phyloP scores from a whole-genome alignment of 2,888 invertebrate species.

The Rutpela maculata region DNA sequence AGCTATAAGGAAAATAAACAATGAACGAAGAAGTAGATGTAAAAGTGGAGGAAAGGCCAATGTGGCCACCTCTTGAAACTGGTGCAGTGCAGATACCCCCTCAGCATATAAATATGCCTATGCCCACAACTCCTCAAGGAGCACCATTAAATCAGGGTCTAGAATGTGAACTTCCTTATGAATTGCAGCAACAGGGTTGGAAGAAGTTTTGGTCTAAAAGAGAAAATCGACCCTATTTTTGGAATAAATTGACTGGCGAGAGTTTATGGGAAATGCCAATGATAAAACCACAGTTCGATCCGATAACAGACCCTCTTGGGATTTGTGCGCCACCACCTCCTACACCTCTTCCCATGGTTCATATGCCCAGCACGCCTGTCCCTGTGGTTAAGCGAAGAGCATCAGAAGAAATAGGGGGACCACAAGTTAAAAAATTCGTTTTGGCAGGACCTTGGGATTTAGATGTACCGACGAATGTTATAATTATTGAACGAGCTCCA shows the following conservation, averaged over 20 bases:
- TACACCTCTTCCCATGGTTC: conserved; percentile 49
- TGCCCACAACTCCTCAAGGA: conserved; percentile 79
- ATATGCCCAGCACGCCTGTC: conserved; percentile 71
- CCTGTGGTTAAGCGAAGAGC: conserved; percentile 84
- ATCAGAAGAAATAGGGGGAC: conserved; percentile 85
- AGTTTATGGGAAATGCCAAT: conserved; percentile 98
- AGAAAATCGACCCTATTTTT: conserved; percentile 96
- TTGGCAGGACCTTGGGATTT: conserved; percentile 94
- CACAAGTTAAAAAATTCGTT: conserved; percentile 83
- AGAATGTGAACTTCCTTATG: conserved; percentile 77
- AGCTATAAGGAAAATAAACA: conserved; percentile 60
- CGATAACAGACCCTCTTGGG: conserved; percentile 79
- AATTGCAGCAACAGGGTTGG: conserved; percentile 93
- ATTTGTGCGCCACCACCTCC: conserved; percentile 57
- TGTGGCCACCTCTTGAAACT: conserved; percentile 70
- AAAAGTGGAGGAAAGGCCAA: conserved; percentile 67
- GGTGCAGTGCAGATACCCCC: conserved; percentile 65
- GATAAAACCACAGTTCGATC: conserved; percentile 89
- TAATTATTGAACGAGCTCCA: conserved; percentile 90
- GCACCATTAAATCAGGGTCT: conserved; percentile 75
- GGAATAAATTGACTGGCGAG: conserved; percentile 96
- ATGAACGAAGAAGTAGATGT: conserved; percentile 73
- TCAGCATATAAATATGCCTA: conserved; percentile 73
- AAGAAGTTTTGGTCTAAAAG: conserved; percentile 97
- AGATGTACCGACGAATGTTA: conserved; percentile 93